Percentiles rank a stretch among this genome's conserved stretches.
phyloP scores from a whole-genome alignment of 2,797 vertebrate genomes.

The Gallinago nigripennis region DNA sequence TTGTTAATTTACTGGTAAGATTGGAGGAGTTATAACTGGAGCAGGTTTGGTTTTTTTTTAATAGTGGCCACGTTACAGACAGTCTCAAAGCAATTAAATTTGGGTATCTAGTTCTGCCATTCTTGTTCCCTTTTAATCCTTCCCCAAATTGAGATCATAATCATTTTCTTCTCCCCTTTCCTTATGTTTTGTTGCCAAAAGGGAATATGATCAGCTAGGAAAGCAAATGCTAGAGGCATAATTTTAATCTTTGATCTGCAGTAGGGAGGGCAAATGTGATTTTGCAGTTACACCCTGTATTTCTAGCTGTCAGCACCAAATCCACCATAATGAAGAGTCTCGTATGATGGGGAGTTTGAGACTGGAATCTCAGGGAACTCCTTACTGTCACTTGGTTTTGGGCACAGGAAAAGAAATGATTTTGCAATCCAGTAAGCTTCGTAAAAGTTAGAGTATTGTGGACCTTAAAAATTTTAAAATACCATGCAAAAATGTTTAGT shows the following conservation, averaged over 20 bases:
- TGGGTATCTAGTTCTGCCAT: not conserved
- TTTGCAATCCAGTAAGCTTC: not conserved
- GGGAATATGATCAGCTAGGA: not conserved
- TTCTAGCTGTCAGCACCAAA: not conserved
- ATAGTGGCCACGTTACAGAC: fast-evolving
- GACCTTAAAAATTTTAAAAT: not conserved
- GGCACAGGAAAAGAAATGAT: not conserved
- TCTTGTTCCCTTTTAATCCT: not conserved
- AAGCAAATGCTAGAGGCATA: not conserved
- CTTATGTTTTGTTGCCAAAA: not conserved
- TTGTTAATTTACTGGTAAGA: not conserved
- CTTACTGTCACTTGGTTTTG: not conserved
- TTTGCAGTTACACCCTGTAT: not conserved
- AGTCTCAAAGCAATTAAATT: not conserved
- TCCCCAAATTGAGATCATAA: not conserved
- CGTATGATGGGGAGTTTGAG: not conserved
- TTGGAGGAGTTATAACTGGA: not conserved
- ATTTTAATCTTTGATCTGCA: not conserved
- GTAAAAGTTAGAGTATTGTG: not conserved
- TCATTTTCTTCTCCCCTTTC: not conserved
- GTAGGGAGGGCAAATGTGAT: not conserved
- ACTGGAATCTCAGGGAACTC: not conserved
- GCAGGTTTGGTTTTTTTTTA: not conserved
- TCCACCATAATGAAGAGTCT: not conserved
- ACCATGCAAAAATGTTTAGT: not conserved